Conservation (phyloP, 2,888 invertebrate species). For the Stegana nigrithorax region DNA sequence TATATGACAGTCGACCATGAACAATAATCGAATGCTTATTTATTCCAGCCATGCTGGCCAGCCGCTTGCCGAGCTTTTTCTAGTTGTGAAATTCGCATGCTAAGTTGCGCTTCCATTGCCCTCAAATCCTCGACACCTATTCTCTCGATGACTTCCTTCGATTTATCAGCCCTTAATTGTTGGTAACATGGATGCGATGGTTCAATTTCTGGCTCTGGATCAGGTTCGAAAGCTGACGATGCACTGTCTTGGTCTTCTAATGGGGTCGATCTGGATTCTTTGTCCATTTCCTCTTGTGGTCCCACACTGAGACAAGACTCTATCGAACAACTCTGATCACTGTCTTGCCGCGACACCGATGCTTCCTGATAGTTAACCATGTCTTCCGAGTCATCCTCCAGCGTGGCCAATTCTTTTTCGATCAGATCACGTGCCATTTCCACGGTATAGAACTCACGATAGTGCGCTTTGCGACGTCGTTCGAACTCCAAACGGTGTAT, state of each 20-base stretch:
- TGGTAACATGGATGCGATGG: constrained; percentile 43
- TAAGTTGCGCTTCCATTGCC: no score
- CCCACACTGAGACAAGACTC: constrained; percentile 25
- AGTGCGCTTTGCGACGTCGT: constrained; percentile 93
- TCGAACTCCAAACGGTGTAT: constrained; percentile 85
- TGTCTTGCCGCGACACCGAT: no score
- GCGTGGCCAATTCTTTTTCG: constrained; percentile 66
- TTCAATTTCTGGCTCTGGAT: constrained; percentile 33
- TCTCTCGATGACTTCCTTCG: no score
- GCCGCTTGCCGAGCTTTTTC: no score
- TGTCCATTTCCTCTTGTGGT: no score
- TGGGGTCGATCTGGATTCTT: not conserved
- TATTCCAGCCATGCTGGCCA: no score
- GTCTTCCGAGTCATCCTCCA: constrained; percentile 10
- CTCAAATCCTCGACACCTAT: no score
- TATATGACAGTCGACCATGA: no score
- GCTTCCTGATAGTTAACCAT: no score
- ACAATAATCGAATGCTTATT: no score
- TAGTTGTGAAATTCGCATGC: no score
- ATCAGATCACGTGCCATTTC: constrained; percentile 90
- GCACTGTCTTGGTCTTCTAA: not conserved
- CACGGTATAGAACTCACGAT: constrained; percentile 96
- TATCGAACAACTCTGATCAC: constrained; percentile 8
- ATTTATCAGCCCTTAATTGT: not conserved
- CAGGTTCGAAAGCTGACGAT: not conserved